Percentiles rank a stretch among this genome's conserved stretches.
These are phyloP conservation scores for Diplazon laetatorius DNA, from an alignment of 2,888 invertebrate species.

Conservation along the genomic window DNA sequence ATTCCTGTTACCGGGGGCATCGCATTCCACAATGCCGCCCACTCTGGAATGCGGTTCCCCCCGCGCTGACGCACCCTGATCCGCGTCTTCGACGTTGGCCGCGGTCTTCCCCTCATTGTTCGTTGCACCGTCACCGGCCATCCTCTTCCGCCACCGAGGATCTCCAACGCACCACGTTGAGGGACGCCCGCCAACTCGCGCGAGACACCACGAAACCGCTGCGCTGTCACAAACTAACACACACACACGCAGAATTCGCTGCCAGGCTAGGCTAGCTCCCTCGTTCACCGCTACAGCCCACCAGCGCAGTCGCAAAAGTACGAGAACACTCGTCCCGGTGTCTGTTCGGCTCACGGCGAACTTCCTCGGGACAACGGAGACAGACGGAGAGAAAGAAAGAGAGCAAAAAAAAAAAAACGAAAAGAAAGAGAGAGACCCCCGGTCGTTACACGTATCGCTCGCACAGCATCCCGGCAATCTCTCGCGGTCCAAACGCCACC, in stretches of 20 bases:
- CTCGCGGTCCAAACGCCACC: slow-evolving; percentile 52
- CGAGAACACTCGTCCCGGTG: slow-evolving; percentile 13
- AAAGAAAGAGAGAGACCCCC: background rate
- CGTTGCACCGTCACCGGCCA: slow-evolving; percentile 77
- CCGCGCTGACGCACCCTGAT: slow-evolving; percentile 73
- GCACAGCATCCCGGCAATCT: slow-evolving; percentile 56
- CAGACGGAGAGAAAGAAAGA: background rate
- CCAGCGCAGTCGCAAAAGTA: background rate
- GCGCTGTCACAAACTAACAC: too few relatives aligned
- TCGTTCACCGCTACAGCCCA: slow-evolving; percentile 29
- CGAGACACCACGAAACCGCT: slow-evolving; percentile 10
- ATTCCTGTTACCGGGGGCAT: slow-evolving; percentile 80
- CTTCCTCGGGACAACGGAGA: slow-evolving; percentile 21
- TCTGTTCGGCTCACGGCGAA: slow-evolving; percentile 7
- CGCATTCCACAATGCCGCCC: slow-evolving; percentile 81
- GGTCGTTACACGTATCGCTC: slow-evolving; percentile 23
- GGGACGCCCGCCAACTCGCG: slow-evolving; percentile 8
- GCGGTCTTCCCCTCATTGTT: slow-evolving; percentile 75
- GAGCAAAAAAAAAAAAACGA: background rate
- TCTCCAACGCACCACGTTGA: too few relatives aligned
- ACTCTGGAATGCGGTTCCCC: slow-evolving; percentile 81
- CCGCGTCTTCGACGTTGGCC: slow-evolving; percentile 58
- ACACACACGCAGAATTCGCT: slow-evolving; percentile 42
- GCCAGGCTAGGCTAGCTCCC: background rate
- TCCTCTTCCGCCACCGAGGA: slow-evolving; percentile 62